A percentile compares a stretch with the other conserved stretches of the same genome.
Conservation (phyloP, 1,140 invertebrate species). For the Ips nitidus region DNA sequence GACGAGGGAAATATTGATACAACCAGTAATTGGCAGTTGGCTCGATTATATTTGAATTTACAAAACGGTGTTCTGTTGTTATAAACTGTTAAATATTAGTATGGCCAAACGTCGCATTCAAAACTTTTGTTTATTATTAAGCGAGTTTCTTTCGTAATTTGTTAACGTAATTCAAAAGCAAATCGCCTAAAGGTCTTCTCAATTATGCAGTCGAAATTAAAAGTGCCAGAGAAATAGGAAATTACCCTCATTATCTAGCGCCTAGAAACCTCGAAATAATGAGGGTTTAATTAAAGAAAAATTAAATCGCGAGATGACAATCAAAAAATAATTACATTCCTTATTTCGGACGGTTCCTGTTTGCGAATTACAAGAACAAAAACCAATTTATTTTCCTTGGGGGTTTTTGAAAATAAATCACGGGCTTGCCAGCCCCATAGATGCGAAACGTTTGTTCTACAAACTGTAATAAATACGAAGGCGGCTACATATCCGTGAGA, state of each 20-base stretch:
- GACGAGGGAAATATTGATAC: neutral
- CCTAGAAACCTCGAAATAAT: conserved; percentile 9
- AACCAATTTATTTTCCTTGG: neutral
- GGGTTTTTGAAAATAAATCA: neutral
- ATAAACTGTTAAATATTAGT: neutral
- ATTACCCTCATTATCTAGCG: conserved; percentile 7
- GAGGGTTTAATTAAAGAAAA: conserved; percentile 18
- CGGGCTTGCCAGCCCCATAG: neutral
- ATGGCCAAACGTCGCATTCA: neutral
- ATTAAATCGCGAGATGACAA: conserved; percentile 7
- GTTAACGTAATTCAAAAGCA: neutral
- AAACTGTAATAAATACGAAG: neutral
- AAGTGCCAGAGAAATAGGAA: conserved; percentile 6
- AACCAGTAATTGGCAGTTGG: neutral
- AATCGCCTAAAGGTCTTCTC: conserved; percentile 1
- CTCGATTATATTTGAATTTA: neutral
- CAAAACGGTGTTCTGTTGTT: neutral
- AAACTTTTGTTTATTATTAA: neutral
- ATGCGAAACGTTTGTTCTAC: neutral
- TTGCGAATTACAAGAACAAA: neutral
- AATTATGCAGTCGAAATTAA: conserved; percentile 14
- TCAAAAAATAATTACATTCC: conserved; percentile 15
- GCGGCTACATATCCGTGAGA: neutral
- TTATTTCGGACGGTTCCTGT: neutral
- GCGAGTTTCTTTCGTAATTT: neutral